phyloP scores from a whole-genome alignment of 2,888 invertebrate species.

The Andrena haemorrhoa region DNA sequence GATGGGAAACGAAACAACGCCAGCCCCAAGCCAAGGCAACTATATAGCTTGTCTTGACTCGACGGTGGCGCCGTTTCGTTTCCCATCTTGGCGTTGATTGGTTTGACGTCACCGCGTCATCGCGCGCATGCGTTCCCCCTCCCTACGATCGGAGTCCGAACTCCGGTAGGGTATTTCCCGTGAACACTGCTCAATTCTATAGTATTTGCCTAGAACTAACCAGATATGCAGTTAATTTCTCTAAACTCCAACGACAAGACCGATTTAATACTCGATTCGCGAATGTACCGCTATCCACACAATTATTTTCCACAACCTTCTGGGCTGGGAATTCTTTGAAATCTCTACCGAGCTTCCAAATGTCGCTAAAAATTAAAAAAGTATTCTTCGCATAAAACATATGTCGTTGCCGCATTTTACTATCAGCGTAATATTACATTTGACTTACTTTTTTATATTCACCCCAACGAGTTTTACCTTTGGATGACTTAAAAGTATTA shows the following conservation, averaged over 20 bases:
- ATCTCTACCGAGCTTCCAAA: constrained; percentile 88
- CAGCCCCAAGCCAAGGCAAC: too few relatives aligned
- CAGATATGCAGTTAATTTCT: constrained; percentile 86
- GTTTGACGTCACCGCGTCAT: too few relatives aligned
- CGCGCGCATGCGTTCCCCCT: too few relatives aligned
- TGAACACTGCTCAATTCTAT: too few relatives aligned
- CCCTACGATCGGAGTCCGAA: too few relatives aligned
- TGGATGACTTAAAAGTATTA: constrained; percentile 86
- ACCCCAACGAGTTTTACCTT: constrained; percentile 88
- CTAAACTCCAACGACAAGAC: constrained; percentile 87
- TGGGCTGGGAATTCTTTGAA: constrained; percentile 86
- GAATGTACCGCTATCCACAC: constrained; percentile 87
- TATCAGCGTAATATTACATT: neutral
- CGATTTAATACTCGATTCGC: constrained; percentile 86
- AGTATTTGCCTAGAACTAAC: constrained; percentile 82
- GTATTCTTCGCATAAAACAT: neutral
- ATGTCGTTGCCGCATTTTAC: too few relatives aligned
- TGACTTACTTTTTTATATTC: constrained; percentile 88
- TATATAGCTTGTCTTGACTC: too few relatives aligned
- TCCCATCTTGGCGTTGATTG: too few relatives aligned
- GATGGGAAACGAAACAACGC: too few relatives aligned
- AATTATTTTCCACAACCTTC: constrained; percentile 86
- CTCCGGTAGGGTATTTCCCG: too few relatives aligned
- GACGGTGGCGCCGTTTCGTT: too few relatives aligned
- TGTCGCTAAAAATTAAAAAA: constrained; percentile 85